Conservation (phyloP, 1,140 invertebrate genomes). For the Diachasma alloeum region DNA sequence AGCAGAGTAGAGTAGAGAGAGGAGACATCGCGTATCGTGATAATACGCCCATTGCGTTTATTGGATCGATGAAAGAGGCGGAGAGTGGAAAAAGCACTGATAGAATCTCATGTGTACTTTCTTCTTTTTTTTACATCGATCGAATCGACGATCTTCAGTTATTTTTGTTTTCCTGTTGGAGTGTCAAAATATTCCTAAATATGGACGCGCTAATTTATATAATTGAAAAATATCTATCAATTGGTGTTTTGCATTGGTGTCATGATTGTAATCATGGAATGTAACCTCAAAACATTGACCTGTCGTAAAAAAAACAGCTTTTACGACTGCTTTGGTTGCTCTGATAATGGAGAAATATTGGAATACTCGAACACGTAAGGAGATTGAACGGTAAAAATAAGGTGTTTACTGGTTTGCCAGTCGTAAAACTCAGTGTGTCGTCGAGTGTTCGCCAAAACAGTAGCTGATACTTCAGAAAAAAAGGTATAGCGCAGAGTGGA, state of each 20-base stretch:
- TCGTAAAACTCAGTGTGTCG: background rate
- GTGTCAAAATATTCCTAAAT: background rate
- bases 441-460: background rate
- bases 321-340: background rate
- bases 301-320: background rate
- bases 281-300: background rate
- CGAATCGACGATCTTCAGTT: background rate
- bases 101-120: conserved; percentile 19
- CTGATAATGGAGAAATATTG: background rate
- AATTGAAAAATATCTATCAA: no score
- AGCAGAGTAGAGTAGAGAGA: background rate
- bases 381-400: conserved; percentile 3
- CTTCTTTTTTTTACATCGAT: conserved; percentile 4
- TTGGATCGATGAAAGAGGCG: conserved; percentile 36
- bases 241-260: no score
- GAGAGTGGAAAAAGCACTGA: conserved; percentile 27
- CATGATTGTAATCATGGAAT: background rate
- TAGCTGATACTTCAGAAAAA: background rate
- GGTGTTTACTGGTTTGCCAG: background rate
- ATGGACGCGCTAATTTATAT: background rate
- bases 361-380: background rate
- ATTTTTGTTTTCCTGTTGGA: background rate
- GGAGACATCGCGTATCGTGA: conserved; percentile 20
- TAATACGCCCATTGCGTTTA: conserved; percentile 33
- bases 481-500: background rate